A percentile compares a stretch with the other conserved stretches of the same genome.
Evolutionary conservation across 2,888 invertebrate genomes (phyloP).

Genomic region (Pseudoips prasinana): DNA sequence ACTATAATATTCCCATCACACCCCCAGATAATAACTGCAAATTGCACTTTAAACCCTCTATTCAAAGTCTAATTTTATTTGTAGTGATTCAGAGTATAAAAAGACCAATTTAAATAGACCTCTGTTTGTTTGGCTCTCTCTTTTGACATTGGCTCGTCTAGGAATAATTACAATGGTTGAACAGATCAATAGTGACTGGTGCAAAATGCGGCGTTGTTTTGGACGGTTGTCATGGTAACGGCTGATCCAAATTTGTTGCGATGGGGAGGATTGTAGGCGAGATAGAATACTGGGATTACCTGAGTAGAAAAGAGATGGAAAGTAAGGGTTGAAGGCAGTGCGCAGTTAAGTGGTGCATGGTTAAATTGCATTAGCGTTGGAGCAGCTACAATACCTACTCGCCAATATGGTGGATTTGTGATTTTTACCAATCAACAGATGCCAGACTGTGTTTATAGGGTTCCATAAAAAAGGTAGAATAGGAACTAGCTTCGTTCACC

Average conservation of each 20-base stretch:
- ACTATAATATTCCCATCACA: conserved; percentile 26
- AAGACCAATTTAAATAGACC: conserved; percentile 46
- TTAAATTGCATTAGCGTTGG: conserved; percentile 68
- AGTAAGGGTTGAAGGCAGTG: conserved; percentile 58
- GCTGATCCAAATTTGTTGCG: conserved; percentile 55
- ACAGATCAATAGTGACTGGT: conserved; percentile 55
- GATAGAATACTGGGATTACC: conserved; percentile 23
- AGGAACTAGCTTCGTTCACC: no score
- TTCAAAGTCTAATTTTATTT: conserved; percentile 52
- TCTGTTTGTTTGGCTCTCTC: conserved; percentile 31
- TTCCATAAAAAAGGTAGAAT: no score
- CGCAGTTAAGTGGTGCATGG: conserved; percentile 57
- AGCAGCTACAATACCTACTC: conserved; percentile 8
- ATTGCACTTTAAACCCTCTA: conserved; percentile 55
- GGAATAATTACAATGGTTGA: conserved; percentile 25
- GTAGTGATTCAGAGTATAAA: conserved; percentile 41
- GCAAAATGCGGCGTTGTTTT: conserved; percentile 57
- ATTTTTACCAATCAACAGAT: conserved; percentile 13
- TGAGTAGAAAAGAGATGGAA: conserved; percentile 35
- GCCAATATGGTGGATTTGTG: conserved; percentile 20
- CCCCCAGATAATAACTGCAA: conserved; percentile 48
- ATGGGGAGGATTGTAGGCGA: conserved; percentile 54
- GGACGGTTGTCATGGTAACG: conserved; percentile 67
- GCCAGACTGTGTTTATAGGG: no score
- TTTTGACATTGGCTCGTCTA: conserved; percentile 18